These are phyloP conservation scores for Ptilodon capucinus DNA, from an alignment of 2,888 invertebrate genomes.

Conservation along the genomic window DNA sequence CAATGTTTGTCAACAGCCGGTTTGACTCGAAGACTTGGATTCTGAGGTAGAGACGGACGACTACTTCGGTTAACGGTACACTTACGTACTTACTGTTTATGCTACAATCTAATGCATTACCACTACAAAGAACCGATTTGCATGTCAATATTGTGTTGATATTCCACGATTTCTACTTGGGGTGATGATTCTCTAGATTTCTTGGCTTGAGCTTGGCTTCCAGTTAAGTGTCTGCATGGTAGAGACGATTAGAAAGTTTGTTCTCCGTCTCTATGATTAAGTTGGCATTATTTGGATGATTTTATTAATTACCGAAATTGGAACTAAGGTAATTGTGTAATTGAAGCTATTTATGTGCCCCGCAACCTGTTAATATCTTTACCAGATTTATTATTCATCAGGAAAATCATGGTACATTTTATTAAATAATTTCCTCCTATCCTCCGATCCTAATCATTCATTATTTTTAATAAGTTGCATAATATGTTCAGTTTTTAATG, in stretches of 20 bases:
- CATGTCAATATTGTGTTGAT: slow-evolving; percentile 50
- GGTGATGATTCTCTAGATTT: slow-evolving; percentile 24
- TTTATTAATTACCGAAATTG: no score
- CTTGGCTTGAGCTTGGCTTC: slow-evolving; percentile 10
- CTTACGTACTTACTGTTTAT: slow-evolving; percentile 40
- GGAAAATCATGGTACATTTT: no score
- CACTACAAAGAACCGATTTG: slow-evolving; percentile 53
- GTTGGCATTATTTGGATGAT: no score
- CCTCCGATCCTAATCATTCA: no score
- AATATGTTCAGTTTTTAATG: no score
- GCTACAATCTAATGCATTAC: slow-evolving; percentile 47
- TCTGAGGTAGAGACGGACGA: slow-evolving; percentile 39
- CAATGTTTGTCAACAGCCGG: slow-evolving; percentile 42
- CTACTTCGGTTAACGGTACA: slow-evolving; percentile 52
- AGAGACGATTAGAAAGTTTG: not conserved
- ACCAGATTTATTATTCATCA: no score
- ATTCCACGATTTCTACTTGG: slow-evolving; percentile 37
- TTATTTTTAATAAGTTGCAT: no score
- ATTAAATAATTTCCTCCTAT: no score
- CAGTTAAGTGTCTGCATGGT: not conserved
- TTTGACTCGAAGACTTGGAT: slow-evolving; percentile 44
- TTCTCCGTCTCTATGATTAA: not conserved
- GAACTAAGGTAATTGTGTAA: no score
- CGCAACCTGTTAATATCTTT: no score
- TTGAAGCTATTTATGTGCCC: no score